phyloP scores from a whole-genome alignment of 35 echinoderm and acorn worm species.

The Eucidaris tribuloides region DNA sequence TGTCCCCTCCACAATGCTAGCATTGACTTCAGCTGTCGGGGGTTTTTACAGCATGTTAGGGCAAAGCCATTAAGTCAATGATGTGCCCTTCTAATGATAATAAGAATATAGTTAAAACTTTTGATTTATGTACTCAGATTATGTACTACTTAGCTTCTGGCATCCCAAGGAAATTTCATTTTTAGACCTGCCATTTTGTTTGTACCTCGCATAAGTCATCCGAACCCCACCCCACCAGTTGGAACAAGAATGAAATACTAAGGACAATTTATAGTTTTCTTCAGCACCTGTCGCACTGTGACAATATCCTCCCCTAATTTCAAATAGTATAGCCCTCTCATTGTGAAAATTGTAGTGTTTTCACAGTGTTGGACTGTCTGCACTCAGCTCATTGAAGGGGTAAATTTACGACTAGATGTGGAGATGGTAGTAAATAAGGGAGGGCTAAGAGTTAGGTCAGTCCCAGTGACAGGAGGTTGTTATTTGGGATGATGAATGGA shows the following conservation, averaged over 20 bases:
- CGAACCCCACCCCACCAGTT: too few relatives aligned
- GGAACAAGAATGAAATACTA: too few relatives aligned
- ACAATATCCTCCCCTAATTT: neutral
- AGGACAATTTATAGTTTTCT: too few relatives aligned
- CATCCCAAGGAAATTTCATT: constrained; percentile 2
- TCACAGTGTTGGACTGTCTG: neutral
- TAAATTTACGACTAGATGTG: neutral
- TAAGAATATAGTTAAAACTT: neutral
- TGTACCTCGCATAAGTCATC: too few relatives aligned
- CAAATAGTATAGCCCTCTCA: neutral
- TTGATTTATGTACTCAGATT: constrained; percentile 10
- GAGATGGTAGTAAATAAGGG: neutral
- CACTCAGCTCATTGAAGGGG: neutral
- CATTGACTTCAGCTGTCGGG: neutral
- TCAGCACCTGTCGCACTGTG: too few relatives aligned
- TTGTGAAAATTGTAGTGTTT: neutral
- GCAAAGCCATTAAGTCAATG: neutral
- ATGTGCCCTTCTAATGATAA: neutral
- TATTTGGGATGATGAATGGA: neutral
- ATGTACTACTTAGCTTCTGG: neutral
- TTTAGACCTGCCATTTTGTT: too few relatives aligned
- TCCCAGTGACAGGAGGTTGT: neutral
- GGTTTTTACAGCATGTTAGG: neutral
- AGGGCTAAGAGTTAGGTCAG: neutral
- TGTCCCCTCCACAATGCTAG: neutral